Evolutionary conservation across 1,140 invertebrate species (phyloP).

Genomic region (Calycopis cecrops): DNA sequence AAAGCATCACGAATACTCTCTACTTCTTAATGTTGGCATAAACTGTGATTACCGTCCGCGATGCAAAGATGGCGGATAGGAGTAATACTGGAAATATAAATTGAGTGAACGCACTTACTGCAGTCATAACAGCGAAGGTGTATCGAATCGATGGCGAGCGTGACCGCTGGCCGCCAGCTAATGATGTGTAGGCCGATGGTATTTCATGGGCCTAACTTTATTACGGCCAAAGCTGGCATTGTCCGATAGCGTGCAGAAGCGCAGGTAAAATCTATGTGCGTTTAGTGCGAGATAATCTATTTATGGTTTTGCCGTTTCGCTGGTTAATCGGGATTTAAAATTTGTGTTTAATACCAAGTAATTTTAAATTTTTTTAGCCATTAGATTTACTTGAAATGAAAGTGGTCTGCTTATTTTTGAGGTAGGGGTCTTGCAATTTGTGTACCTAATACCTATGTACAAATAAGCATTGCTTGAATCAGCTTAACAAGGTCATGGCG

Average conservation of each 20-base stretch:
- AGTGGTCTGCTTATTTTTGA: too few species aligned
- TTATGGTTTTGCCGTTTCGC: too few species aligned
- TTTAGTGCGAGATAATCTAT: too few species aligned
- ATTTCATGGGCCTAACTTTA: neutral
- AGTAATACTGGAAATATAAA: neutral
- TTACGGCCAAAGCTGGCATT: neutral
- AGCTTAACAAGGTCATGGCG: too few species aligned
- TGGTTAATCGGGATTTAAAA: too few species aligned
- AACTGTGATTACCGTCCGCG: slow-evolving; percentile 4
- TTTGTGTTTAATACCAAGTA: too few species aligned
- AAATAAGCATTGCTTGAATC: too few species aligned
- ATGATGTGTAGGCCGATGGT: neutral
- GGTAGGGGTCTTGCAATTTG: too few species aligned
- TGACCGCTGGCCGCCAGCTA: slow-evolving; percentile 3
- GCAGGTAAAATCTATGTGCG: too few species aligned
- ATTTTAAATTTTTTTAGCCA: too few species aligned
- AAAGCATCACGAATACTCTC: slow-evolving; percentile 6
- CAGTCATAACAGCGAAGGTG: slow-evolving; percentile 2
- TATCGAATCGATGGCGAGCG: slow-evolving; percentile 1
- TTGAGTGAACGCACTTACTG: slow-evolving; percentile 5
- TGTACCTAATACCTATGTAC: too few species aligned
- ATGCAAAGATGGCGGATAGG: slow-evolving; percentile 8
- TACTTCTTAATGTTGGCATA: slow-evolving; percentile 3
- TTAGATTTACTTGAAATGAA: too few species aligned
- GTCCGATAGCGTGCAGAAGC: neutral